Conservation (phyloP, 2,888 invertebrate species). For the Acanthosepion pharaonis region DNA sequence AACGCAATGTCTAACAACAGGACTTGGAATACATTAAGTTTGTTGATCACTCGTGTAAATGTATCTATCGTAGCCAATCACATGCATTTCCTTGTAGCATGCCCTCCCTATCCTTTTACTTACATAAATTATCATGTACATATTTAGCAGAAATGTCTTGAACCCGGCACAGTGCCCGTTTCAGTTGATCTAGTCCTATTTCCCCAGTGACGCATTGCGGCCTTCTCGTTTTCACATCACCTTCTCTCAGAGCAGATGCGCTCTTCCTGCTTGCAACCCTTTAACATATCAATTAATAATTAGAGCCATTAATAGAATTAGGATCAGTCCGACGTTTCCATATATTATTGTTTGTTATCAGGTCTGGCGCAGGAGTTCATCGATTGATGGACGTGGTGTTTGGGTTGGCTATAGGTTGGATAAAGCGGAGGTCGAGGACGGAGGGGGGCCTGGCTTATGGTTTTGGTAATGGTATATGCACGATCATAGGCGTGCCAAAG, state of each 20-base stretch:
- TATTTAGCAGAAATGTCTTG: constrained; percentile 9
- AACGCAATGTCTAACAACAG: too few species aligned
- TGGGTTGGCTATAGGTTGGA: too few species aligned
- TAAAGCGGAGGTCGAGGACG: too few species aligned
- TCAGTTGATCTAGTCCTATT: background rate
- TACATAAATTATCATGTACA: background rate
- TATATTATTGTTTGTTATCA: constrained; percentile 33
- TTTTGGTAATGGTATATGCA: background rate
- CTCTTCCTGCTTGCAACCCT: background rate
- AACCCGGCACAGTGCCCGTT: constrained; percentile 14
- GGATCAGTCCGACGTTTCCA: background rate
- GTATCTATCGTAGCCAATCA: background rate
- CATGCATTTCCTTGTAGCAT: background rate
- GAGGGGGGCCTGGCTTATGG: background rate
- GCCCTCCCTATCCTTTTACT: background rate
- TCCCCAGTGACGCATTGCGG: constrained; percentile 33
- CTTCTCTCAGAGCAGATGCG: background rate
- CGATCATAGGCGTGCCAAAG: background rate
- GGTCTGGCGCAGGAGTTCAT: constrained; percentile 1
- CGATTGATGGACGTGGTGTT: background rate
- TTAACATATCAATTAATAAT: constrained; percentile 23
- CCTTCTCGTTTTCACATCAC: background rate
- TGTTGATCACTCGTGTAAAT: too few species aligned
- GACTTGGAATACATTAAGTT: too few species aligned
- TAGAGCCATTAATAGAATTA: constrained; percentile 33